Evolutionary conservation across 2,113 vertebrate species (phyloP).

Genomic region (Scomber colias): DNA sequence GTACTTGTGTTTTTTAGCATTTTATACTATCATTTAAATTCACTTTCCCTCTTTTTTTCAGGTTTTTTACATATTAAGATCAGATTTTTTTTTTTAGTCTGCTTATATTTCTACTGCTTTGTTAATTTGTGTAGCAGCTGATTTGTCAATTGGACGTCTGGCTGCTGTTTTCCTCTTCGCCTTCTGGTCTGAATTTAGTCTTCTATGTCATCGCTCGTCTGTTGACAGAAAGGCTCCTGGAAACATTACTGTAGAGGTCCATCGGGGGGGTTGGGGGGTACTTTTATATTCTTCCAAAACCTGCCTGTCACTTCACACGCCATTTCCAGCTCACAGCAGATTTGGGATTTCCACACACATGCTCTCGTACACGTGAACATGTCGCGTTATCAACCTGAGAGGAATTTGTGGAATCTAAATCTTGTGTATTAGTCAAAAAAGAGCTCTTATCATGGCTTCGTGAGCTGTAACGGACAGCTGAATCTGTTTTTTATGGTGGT

Average conservation of each 20-base stretch:
- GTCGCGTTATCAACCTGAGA: conserved; percentile 38
- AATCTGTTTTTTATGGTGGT: conserved; percentile 7
- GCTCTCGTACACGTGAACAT: background rate
- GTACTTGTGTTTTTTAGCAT: background rate
- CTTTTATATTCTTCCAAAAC: conserved; percentile 29
- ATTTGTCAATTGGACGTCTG: conserved; percentile 62
- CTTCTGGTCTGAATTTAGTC: conserved; percentile 74
- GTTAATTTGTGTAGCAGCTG: conserved; percentile 53
- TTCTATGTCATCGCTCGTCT: conserved; percentile 60
- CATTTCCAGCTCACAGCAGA: conserved; percentile 30
- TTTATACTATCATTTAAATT: background rate
- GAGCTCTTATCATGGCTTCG: background rate
- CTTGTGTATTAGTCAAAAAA: conserved; percentile 31
- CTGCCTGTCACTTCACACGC: conserved; percentile 18
- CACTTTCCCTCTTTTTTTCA: background rate
- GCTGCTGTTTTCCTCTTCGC: conserved; percentile 33
- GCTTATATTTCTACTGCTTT: no score
- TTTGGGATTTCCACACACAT: conserved; percentile 26
- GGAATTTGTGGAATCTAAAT: conserved; percentile 48
- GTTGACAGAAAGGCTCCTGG: conserved; percentile 57
- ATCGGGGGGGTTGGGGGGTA: conserved; percentile 54
- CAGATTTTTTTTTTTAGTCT: no score
- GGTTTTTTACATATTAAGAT: background rate
- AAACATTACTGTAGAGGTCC: conserved; percentile 54
- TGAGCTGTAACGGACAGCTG: conserved; percentile 13